Base-by-base conservation (phyloP, 2,113 vertebrate species). In the Toxotes chatareus region DNA sequence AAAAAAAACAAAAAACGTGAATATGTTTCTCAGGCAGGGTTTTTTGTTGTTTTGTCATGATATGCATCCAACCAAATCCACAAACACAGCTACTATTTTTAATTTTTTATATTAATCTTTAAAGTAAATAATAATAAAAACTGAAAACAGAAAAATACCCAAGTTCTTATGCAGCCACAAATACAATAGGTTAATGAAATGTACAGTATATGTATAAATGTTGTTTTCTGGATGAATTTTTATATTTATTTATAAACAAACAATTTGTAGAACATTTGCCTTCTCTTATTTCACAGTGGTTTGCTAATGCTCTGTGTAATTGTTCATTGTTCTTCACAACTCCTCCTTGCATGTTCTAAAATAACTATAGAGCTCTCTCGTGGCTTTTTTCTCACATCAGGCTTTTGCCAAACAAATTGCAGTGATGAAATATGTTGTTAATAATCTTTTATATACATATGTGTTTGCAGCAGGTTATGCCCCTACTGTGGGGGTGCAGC, bases 401-500 rank as follows among this genome's bases (percentile, higher is more conserved):
- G 8, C 9, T 32, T 55, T 53, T 21, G 31, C 16, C 44, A 27
- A 64, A 53, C 53, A 70, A 75, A 57, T 17, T 56, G 74, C 36
- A 57, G 36, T 2, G 10, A 36, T 61, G 38, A 76, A 84, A 86
- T 79, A 86, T 51, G 34, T 0, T 44, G 34, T 42, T 86, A 49
- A 81, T 86, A 27, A 78, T 51, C 11, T 71, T 4, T 17, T 40
- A 0, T 63, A 11, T 81, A 16, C 36, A 12, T 75, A n/a, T 83
- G 23, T 87, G 51, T 89, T 56, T 71, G 77, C 74, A 87, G 59
- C 93, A 97, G 97, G 96, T 94, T 99, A 96, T 80, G 89, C 95
- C 76, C 80, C 96, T 76, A 91, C 96, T 70, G 82, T 97, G 86
- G 97, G 96, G 89, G 91, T 97, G 83, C 96, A 96, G 91, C 93